Evolutionary conservation across 2,888 invertebrate species (phyloP).

Genomic region (Ecdyonurus torrentis): DNA sequence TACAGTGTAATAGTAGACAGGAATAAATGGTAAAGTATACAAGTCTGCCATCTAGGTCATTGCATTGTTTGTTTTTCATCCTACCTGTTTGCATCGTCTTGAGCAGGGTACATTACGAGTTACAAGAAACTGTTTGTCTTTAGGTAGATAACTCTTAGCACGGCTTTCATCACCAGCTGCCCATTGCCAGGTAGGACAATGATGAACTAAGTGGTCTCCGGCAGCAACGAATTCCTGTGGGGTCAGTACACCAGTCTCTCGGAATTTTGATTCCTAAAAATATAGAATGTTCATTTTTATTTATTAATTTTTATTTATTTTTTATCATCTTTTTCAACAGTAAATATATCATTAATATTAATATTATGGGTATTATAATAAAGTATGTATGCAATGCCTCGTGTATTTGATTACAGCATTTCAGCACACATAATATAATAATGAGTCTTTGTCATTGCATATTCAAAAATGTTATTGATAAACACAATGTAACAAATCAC

Average conservation of each 20-base stretch:
- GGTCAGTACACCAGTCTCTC: conserved; percentile 94
- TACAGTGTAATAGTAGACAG: no score
- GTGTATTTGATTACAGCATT: background rate
- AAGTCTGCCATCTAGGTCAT: background rate
- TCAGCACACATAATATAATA: no score
- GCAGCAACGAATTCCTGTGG: conserved; percentile 98
- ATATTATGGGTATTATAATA: no score
- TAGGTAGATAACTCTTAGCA: conserved; percentile 74
- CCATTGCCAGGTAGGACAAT: conserved; percentile 99
- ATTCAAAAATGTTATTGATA: no score
- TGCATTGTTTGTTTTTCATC: background rate
- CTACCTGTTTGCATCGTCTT: conserved; percentile 78
- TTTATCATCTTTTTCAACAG: no score
- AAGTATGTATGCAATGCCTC: background rate
- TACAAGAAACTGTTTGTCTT: conserved; percentile 91
- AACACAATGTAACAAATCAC: no score
- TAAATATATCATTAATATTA: no score
- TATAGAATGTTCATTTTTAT: background rate
- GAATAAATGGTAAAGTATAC: no score
- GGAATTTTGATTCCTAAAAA: conserved; percentile 82
- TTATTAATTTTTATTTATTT: background rate
- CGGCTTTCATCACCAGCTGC: conserved; percentile 81
- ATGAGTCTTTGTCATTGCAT: no score
- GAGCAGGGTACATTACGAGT: conserved; percentile 96
- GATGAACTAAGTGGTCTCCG: conserved; percentile 96